Evolutionary conservation across 2,888 invertebrate species (phyloP).

Genomic region (Sepioteuthis lessoniana): DNA sequence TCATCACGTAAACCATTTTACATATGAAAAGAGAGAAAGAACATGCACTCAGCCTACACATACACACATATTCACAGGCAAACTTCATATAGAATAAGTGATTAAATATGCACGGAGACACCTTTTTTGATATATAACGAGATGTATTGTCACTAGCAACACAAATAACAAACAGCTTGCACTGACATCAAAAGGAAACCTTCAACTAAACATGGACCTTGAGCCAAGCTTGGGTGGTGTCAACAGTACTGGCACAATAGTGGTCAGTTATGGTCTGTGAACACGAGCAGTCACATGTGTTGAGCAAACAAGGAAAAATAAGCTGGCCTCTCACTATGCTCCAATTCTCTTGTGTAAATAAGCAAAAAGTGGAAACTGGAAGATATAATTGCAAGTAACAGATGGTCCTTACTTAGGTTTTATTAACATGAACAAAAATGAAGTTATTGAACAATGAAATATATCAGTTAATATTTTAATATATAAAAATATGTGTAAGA

Average conservation of each 20-base stretch:
- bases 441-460: background rate
- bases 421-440: background rate
- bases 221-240: background rate
- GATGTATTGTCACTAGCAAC: background rate
- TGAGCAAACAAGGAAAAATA: background rate
- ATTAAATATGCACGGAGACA: background rate
- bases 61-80: no score
- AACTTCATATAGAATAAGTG: no score
- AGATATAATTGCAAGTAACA: background rate
- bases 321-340: background rate
- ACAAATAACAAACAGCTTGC: background rate
- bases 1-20: no score
- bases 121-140: background rate
- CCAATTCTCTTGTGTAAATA: background rate
- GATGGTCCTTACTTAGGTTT: background rate
- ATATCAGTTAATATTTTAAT: background rate
- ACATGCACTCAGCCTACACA: no score
- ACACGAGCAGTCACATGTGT: conserved; percentile 33
- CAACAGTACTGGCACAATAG: background rate
- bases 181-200: background rate
- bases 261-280: background rate
- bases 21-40: no score
- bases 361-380: background rate
- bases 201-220: background rate
- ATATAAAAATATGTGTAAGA: no score